These are phyloP conservation scores for Daphoenositta chrysoptera DNA, from an alignment of 2,113 vertebrate genomes.

Conservation along the genomic window DNA sequence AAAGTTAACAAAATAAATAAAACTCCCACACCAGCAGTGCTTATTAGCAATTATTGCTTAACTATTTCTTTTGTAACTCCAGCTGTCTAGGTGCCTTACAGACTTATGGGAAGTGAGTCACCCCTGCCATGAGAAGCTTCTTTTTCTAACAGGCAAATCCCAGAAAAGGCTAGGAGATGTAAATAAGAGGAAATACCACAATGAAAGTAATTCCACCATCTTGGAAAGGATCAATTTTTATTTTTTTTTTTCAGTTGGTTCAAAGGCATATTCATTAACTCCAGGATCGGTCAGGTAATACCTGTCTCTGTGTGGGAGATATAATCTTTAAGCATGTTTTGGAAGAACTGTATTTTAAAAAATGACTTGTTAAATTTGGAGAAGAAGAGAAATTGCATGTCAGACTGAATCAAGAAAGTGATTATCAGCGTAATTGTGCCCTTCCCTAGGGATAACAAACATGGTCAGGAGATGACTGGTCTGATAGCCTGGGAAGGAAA, in stretches of 20 bases:
- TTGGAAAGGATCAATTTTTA: not conserved
- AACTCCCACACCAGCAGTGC: not conserved
- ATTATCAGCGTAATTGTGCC: conserved; percentile 51
- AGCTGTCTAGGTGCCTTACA: not conserved
- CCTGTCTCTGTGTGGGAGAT: not conserved
- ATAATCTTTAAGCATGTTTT: not conserved
- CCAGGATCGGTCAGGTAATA: not conserved
- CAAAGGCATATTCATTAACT: not conserved
- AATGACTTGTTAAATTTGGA: not conserved
- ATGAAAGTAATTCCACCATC: not conserved
- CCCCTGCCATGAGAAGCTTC: not conserved
- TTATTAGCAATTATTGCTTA: not conserved
- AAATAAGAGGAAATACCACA: not conserved
- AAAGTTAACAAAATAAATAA: not conserved
- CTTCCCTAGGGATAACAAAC: conserved; percentile 32
- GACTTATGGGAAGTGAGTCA: not conserved
- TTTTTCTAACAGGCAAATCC: not conserved
- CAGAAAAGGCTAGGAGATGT: not conserved
- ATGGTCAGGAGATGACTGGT: conserved; percentile 16
- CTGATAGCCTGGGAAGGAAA: conserved; percentile 46
- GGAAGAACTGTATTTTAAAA: conserved; percentile 5
- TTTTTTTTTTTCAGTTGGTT: not conserved
- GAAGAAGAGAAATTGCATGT: conserved; percentile 35
- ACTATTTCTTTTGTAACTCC: not conserved
- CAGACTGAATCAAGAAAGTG: conserved; percentile 40